Percentiles rank a stretch among this genome's conserved stretches.
These are phyloP conservation scores for Silurus meridionalis DNA, from an alignment of 2,113 vertebrate species.

Conservation along the genomic window DNA sequence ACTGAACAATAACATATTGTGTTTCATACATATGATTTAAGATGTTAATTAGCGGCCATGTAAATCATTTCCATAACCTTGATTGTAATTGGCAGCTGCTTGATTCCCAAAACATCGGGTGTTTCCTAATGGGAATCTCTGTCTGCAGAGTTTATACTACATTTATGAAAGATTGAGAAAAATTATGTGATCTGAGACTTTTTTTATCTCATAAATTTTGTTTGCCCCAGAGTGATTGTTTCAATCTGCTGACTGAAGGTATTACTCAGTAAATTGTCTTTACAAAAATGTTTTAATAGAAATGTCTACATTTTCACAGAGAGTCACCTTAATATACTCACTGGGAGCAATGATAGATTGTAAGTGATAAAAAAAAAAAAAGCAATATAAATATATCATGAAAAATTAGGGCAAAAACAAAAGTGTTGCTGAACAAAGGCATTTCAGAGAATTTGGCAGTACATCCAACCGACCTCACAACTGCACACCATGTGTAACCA, in stretches of 20 bases:
- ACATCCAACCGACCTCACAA: too few species aligned
- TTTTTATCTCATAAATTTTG: background rate
- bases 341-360: too few species aligned
- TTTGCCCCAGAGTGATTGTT: background rate
- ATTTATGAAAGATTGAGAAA: background rate
- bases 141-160: background rate
- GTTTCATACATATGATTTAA: background rate
- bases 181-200: background rate
- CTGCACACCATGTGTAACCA: too few species aligned
- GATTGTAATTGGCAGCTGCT: slow-evolving; percentile 24
- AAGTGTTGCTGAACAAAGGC: too few species aligned
- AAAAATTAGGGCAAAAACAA: too few species aligned
- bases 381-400: too few species aligned
- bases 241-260: background rate
- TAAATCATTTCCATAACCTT: slow-evolving; percentile 10
- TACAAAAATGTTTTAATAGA: background rate
- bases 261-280: background rate
- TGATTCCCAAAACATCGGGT: background rate
- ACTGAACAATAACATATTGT: slow-evolving; percentile 6
- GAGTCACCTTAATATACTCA: background rate
- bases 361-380: too few species aligned
- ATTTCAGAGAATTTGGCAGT: too few species aligned
- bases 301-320: background rate
- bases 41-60: slow-evolving; percentile 5
- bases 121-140: slow-evolving; percentile 8